Percentiles rank a stretch among this genome's conserved stretches.
These are phyloP conservation scores for Drosophila buzzatii DNA, from an alignment of 2,888 invertebrate genomes.

Conservation along the genomic window DNA sequence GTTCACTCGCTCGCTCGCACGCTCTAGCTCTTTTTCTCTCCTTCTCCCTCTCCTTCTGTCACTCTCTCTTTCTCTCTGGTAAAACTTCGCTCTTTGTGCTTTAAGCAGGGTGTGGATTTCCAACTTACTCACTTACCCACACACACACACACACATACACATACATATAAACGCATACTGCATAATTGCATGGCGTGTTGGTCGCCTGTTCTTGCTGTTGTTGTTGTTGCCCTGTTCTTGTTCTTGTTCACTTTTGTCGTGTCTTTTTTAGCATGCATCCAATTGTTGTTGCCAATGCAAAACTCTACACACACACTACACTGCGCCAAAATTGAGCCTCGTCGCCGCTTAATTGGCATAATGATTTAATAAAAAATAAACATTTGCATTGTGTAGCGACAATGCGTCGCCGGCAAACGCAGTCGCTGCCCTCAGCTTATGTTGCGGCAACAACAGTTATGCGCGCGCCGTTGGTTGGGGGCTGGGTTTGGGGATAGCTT, in stretches of 20 bases:
- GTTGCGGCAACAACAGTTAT: slow-evolving; percentile 50
- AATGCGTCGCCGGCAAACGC: slow-evolving; percentile 58
- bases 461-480: slow-evolving; percentile 24
- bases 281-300: slow-evolving; percentile 46
- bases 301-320: slow-evolving; percentile 51
- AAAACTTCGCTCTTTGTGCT: slow-evolving; percentile 54
- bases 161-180: slow-evolving; percentile 38
- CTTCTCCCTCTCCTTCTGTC: not conserved
- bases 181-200: slow-evolving; percentile 74
- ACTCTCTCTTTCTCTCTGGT: slow-evolving; percentile 12
- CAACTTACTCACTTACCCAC: slow-evolving; percentile 43
- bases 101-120: slow-evolving; percentile 66
- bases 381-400: slow-evolving; percentile 74
- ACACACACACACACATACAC: slow-evolving; percentile 27
- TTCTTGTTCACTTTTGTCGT: slow-evolving; percentile 55
- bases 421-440: slow-evolving; percentile 14
- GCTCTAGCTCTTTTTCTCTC: not conserved
- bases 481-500: slow-evolving; percentile 35
- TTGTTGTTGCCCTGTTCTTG: slow-evolving; percentile 32
- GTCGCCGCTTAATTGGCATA: slow-evolving; percentile 78
- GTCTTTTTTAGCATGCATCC: slow-evolving; percentile 53
- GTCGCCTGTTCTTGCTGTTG: slow-evolving; percentile 21
- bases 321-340: slow-evolving; percentile 65
- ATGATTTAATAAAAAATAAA: slow-evolving; percentile 82
- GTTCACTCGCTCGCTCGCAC: slow-evolving; percentile 61